Evolutionary conservation across 1,140 invertebrate species (phyloP).

Genomic region (Danaus plexippus): DNA sequence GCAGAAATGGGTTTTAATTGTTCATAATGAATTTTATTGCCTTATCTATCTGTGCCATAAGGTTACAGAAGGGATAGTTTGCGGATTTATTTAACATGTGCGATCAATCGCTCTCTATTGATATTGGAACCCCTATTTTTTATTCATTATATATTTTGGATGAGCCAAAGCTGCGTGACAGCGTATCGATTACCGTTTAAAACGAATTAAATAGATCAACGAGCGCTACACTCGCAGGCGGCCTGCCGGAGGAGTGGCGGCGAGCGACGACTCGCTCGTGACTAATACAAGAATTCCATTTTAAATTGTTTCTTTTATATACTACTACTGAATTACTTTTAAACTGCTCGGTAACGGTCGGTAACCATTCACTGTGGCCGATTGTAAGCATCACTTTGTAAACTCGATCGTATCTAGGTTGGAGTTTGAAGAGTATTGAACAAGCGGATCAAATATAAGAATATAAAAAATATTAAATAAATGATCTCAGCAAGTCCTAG

Average conservation of each 20-base stretch:
- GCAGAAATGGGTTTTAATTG: slow-evolving; percentile 44
- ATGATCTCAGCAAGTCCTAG: too few relatives aligned
- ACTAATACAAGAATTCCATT: slow-evolving; percentile 2
- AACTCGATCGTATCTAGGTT: too few relatives aligned
- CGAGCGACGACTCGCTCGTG: slow-evolving; percentile 4
- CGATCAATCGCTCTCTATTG: slow-evolving; percentile 21
- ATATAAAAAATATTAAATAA: too few relatives aligned
- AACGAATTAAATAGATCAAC: slow-evolving; percentile 35
- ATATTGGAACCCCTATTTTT: slow-evolving; percentile 31
- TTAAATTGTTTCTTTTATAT: neutral
- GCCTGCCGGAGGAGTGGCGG: too few relatives aligned
- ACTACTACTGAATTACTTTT: slow-evolving; percentile 7
- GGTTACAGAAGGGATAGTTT: slow-evolving; percentile 13
- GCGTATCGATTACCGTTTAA: slow-evolving; percentile 41
- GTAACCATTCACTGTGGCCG: too few relatives aligned
- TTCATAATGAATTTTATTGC: slow-evolving; percentile 21
- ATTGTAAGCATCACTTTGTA: too few relatives aligned
- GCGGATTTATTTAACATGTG: slow-evolving; percentile 29
- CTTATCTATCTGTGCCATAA: slow-evolving; percentile 14
- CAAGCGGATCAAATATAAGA: too few relatives aligned
- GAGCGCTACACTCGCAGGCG: slow-evolving; percentile 8
- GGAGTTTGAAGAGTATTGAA: too few relatives aligned
- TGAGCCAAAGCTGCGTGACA: slow-evolving; percentile 43
- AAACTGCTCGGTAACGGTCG: too few relatives aligned
- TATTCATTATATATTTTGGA: slow-evolving; percentile 48